These are phyloP conservation scores for Hymenopus coronatus DNA, from an alignment of 2,888 invertebrate genomes.

Conservation along the genomic window DNA sequence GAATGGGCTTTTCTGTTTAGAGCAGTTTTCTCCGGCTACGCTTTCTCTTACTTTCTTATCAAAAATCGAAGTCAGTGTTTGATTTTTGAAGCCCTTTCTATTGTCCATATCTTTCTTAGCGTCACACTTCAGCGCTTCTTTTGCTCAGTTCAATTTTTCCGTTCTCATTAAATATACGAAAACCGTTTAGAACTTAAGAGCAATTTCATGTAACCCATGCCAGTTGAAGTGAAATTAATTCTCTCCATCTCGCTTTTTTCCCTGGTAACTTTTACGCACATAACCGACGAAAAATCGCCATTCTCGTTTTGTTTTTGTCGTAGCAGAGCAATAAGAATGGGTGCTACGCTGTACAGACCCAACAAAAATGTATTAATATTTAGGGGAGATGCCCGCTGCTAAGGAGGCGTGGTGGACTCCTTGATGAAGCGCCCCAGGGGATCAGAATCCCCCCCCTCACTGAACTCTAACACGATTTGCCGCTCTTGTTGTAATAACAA, in stretches of 20 bases:
- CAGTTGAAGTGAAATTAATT: not conserved
- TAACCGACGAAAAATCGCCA: not conserved
- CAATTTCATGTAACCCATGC: not conserved
- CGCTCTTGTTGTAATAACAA: not conserved
- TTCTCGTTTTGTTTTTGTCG: not conserved
- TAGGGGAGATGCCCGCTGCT: conserved; percentile 7
- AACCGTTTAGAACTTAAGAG: not conserved
- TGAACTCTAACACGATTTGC: conserved; percentile 2
- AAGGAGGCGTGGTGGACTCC: conserved; percentile 2
- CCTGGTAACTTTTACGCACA: not conserved
- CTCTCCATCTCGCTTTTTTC: not conserved
- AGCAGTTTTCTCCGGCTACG: too few relatives aligned
- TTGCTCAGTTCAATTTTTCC: not conserved
- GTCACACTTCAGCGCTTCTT: not conserved
- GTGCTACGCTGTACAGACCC: not conserved
- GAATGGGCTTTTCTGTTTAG: too few relatives aligned
- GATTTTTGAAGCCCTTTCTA: not conserved
- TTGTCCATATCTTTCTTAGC: not conserved
- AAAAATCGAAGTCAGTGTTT: not conserved
- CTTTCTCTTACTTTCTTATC: too few relatives aligned
- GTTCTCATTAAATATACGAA: not conserved
- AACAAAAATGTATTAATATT: conserved; percentile 23
- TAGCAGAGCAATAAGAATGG: not conserved
- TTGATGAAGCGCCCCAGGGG: conserved; percentile 28
- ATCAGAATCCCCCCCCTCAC: not conserved